Evolutionary conservation across 1,140 invertebrate species (phyloP).

Genomic region (Planococcus citri): DNA sequence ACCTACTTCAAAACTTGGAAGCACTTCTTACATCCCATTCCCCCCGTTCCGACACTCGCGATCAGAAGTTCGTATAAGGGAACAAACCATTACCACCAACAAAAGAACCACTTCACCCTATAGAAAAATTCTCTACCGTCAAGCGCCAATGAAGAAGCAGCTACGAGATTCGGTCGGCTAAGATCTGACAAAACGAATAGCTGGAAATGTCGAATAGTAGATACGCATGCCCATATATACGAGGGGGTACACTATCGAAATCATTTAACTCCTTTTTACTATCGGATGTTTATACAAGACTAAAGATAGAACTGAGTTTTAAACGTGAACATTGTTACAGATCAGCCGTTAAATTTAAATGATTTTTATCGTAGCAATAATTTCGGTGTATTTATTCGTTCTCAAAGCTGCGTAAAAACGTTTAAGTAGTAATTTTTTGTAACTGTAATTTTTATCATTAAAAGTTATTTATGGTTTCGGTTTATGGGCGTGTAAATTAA

Average conservation of each 20-base stretch:
- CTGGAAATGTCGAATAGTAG: not conserved
- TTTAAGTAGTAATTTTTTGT: constrained; percentile 14
- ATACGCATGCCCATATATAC: not conserved
- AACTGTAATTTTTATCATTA: constrained; percentile 21
- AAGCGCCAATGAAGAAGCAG: not conserved
- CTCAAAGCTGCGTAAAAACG: constrained; percentile 13
- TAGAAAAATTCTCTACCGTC: not conserved
- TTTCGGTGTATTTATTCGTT: constrained; percentile 9
- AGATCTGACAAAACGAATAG: not conserved
- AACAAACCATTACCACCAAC: not conserved
- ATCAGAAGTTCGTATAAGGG: too few relatives aligned
- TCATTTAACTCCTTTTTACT: not conserved
- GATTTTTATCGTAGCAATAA: constrained; percentile 15
- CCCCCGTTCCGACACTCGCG: too few relatives aligned
- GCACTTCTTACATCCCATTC: too few relatives aligned
- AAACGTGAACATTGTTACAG: constrained; percentile 16
- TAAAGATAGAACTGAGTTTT: constrained; percentile 13
- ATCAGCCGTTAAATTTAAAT: constrained; percentile 19
- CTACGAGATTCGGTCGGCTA: not conserved
- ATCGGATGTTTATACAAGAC: constrained; percentile 15
- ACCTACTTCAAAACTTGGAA: too few relatives aligned
- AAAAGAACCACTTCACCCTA: not conserved
- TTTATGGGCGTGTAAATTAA: constrained; percentile 19
- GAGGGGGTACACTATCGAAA: not conserved
- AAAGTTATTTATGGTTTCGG: constrained; percentile 17